Evolutionary conservation across 1,140 invertebrate species (phyloP), one percentile per base, ranked within the genome.

Genomic region (Diprion similis): DNA sequence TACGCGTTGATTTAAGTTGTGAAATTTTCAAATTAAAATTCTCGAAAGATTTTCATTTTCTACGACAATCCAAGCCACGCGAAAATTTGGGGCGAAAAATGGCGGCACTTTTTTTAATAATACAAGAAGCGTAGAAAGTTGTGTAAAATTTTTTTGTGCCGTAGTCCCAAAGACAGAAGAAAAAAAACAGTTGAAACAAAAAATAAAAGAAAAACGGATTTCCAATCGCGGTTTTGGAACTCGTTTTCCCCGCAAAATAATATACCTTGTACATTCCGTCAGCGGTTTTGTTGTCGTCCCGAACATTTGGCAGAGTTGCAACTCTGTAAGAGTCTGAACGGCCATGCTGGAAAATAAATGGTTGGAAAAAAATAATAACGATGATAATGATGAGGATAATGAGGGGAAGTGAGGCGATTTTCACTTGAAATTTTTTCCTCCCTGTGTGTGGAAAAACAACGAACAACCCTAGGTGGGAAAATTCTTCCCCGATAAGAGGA

Each of bases 291-390:
- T 97, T 96, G 92, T 98, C 96, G 88, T 97, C 96, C 89, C 94
- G 94, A 88, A 95, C 91, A 87, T 93, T 91, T 78, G 95, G 93
- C 89, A 95, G 93, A 81, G 96, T 97, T 78, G 96, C 96, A 87
- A 96, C 94, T 87, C 96, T 93, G 91, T 97, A 98, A 82, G 96
- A 97, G 90, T 97, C 96, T 87, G 95, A 92, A 84, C 95, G 94
- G 89, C 94, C 95, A 92, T 95, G 95, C 95, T 97, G 93, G 80
- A 93, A 94, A 87, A 83, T 68, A 59, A 84, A 81, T 83, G 78
- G 66, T 68, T 8, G 10, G 15, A 15, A 64, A 6, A 64, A 64
- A 72, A 79, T 76, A 82, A 86, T 83, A 84, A 81, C 17, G 59
- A 64, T 15, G 13, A 18, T 15, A 64, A 15, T 15, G 13, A 18